These are phyloP conservation scores for Drosophila hamatofila DNA, from an alignment of 2,888 invertebrate species.

Conservation along the genomic window DNA sequence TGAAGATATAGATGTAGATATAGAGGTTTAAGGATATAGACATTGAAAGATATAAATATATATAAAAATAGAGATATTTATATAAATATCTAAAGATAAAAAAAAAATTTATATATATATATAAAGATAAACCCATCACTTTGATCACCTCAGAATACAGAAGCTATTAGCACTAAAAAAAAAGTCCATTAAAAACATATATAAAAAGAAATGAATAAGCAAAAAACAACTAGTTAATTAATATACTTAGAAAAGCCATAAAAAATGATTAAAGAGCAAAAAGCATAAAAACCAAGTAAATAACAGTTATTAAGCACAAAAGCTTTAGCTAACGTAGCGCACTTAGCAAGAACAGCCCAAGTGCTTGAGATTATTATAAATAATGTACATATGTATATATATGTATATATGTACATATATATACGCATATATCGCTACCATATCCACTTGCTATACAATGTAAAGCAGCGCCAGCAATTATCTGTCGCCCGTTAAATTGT, in stretches of 20 bases:
- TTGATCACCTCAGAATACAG: not conserved
- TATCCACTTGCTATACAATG: conserved; percentile 13
- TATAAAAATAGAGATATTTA: too few relatives aligned
- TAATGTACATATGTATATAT: not conserved
- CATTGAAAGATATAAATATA: too few relatives aligned
- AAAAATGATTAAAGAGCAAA: not conserved
- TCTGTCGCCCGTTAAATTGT: conserved; percentile 24
- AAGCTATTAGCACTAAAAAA: not conserved
- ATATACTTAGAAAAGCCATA: not conserved
- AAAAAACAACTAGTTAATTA: conserved; percentile 5
- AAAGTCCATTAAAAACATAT: not conserved
- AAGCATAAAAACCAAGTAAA: not conserved
- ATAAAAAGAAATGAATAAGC: not conserved
- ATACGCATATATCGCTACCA: not conserved
- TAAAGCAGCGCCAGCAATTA: conserved; percentile 18
- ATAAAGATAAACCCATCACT: too few relatives aligned
- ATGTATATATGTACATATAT: not conserved
- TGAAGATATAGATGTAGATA: not conserved
- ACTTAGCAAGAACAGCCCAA: conserved; percentile 32
- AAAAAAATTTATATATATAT: not conserved
- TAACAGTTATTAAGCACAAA: conserved; percentile 21
- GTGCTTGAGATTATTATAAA: not conserved
- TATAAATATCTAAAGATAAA: too few relatives aligned
- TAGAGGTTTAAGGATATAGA: not conserved
- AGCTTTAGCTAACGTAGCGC: conserved; percentile 9